These are phyloP conservation scores for Aplysina aerophoba DNA, from an alignment of 37 sponge, comb jelly and placozoan species.

Conservation along the genomic window DNA sequence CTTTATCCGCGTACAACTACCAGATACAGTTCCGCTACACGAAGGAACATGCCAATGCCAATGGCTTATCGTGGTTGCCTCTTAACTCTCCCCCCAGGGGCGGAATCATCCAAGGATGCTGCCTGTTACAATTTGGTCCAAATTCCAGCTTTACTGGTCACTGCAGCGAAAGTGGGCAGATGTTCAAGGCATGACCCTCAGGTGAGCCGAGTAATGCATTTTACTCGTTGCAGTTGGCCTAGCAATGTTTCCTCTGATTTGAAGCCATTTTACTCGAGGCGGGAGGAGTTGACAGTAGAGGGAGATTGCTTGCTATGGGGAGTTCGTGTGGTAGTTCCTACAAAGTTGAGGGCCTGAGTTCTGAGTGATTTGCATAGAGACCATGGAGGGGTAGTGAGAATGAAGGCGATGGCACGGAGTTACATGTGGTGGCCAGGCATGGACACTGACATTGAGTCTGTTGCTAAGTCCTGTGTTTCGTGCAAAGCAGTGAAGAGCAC, in stretches of 20 bases:
- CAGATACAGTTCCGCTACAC: neutral
- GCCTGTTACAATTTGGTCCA: constrained; percentile 10
- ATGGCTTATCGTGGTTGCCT: constrained; percentile 24
- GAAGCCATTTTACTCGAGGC: neutral
- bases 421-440: constrained; percentile 23
- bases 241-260: neutral
- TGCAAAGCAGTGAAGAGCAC: neutral
- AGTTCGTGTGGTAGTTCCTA: constrained; percentile 9
- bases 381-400: neutral
- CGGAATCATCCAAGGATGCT: neutral
- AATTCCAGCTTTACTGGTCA: neutral
- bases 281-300: constrained; percentile 8
- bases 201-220: neutral
- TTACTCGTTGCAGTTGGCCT: constrained; percentile 6
- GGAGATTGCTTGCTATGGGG: neutral
- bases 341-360: neutral
- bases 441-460: constrained; percentile 9
- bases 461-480: neutral
- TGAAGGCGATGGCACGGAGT: constrained; percentile 27
- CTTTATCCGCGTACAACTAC: constrained; percentile 3
- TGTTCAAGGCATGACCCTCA: neutral
- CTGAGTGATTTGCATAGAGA: constrained; percentile 3
- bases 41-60: constrained; percentile 23
- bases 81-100: neutral
- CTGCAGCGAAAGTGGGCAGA: neutral